Percentiles rank a stretch among this genome's conserved stretches.
Evolutionary conservation across 2,888 invertebrate genomes (phyloP).

Genomic region (Cantharis rustica): DNA sequence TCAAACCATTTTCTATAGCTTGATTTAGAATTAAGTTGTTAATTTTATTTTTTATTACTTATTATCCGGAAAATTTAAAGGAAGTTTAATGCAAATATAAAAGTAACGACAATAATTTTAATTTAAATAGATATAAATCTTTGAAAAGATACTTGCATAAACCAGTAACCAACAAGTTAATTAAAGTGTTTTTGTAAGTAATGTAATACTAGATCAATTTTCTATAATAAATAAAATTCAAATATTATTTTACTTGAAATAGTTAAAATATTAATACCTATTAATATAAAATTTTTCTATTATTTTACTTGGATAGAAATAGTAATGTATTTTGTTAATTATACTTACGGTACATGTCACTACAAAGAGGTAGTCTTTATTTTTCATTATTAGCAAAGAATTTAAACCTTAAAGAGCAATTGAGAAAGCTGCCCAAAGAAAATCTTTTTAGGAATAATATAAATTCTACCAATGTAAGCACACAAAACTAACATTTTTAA

Average conservation of each 20-base stretch:
- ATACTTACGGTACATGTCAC: too few species aligned
- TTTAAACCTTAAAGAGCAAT: not conserved
- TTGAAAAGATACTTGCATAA: not conserved
- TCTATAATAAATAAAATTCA: not conserved
- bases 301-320: not conserved
- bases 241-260: too few species aligned
- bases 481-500: not conserved
- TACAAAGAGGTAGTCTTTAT: too few species aligned
- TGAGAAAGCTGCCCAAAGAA: not conserved
- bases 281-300: too few species aligned
- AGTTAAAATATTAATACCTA: too few species aligned
- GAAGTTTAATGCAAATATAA: not conserved
- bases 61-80: not conserved
- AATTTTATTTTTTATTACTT: not conserved
- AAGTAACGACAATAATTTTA: not conserved
- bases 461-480: not conserved
- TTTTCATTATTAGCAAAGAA: not conserved
- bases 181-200: not conserved
- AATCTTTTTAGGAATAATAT: not conserved
- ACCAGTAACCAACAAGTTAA: not conserved
- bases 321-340: not conserved
- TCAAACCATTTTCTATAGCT: constrained; percentile 35
- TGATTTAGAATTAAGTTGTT: constrained; percentile 20
- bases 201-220: not conserved
- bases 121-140: not conserved